Evolutionary conservation across 2,888 invertebrate genomes (phyloP).

Genomic region (Acrobasis consociella): DNA sequence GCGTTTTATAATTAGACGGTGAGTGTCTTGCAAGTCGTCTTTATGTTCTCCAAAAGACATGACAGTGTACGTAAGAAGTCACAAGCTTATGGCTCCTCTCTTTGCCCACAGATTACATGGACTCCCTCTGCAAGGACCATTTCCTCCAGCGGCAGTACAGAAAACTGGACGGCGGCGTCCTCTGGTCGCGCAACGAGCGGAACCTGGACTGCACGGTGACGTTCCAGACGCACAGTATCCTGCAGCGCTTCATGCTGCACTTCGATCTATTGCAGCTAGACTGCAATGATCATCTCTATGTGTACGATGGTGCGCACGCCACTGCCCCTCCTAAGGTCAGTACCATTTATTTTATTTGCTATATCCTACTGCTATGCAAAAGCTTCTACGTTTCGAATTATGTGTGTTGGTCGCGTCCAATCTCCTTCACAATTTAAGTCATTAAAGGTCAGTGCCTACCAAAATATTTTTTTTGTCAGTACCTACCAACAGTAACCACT

Average conservation of each 20-base stretch:
- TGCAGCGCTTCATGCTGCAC: constrained; percentile 96
- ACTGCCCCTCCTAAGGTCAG: constrained; percentile 93
- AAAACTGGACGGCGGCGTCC: constrained; percentile 95
- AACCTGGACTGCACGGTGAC: constrained; percentile 96
- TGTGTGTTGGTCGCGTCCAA: too few species aligned
- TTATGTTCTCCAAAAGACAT: too few species aligned
- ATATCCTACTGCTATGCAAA: too few species aligned
- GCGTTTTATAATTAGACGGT: too few species aligned
- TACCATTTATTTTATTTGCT: not conserved
- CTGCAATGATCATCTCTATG: constrained; percentile 96
- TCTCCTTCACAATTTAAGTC: too few species aligned
- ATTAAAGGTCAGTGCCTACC: too few species aligned
- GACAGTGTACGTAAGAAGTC: too few species aligned
- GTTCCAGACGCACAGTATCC: constrained; percentile 96
- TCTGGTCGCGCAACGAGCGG: constrained; percentile 94
- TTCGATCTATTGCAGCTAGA: constrained; percentile 96
- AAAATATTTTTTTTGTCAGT: too few species aligned
- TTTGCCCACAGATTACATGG: constrained; percentile 91
- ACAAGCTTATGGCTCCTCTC: not conserved
- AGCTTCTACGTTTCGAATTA: too few species aligned
- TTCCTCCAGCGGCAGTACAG: constrained; percentile 94
- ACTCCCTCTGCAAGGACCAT: constrained; percentile 94
- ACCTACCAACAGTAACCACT: too few species aligned
- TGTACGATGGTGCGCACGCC: constrained; percentile 96
- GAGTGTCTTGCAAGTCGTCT: too few species aligned